Evolutionary conservation across 2,888 invertebrate genomes (phyloP), one percentile per base, ranked within the genome.

Genomic region (Trilocha varians): DNA sequence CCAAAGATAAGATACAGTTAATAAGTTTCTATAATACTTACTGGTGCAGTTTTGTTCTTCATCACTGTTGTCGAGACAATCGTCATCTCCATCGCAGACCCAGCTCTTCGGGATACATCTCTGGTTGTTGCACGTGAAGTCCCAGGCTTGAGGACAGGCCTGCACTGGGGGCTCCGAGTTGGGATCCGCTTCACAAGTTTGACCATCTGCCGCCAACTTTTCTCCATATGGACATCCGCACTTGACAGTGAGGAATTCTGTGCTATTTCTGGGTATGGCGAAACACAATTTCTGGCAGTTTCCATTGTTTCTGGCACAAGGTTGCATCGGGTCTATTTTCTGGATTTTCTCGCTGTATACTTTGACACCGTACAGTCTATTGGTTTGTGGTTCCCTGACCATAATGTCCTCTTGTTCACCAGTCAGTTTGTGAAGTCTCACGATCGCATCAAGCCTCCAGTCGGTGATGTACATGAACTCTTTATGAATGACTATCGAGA

Each of bases 381-480:
- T 96, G 0, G 95, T 95, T 55, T 95, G 95, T 2, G 96, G 96
- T 62, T 97, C 96, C 15, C 94, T 87, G 0, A 96, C 93, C 70
- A 97, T 89, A 42, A 95, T 91, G 52, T 93, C 92, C 63, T 97
- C 96, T 54, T 93, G 91, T 39, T 93, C 93, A 0, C 98, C 98
- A 1, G 93, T 95, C 35, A 93, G 80, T 71, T 98, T 98, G 65
- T 97, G 91, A 49, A 98, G 83, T 15, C 95, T 88, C 9, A 98
- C 92, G 41, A 99, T 97, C 0, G 98, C 97, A 70, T 98, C 98
- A 37, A 98, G 77, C 38, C 98, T 88, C 97, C 99, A 99, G 72
- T 99, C 98, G 0, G 98, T 97, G 37, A 98, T 97, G 73, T 97
- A 99, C 90, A 99, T 93, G 87, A 93, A 96, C 16, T 96, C 93